Conservation (phyloP, 1,140 invertebrate genomes). For the Bombus breviceps region DNA sequence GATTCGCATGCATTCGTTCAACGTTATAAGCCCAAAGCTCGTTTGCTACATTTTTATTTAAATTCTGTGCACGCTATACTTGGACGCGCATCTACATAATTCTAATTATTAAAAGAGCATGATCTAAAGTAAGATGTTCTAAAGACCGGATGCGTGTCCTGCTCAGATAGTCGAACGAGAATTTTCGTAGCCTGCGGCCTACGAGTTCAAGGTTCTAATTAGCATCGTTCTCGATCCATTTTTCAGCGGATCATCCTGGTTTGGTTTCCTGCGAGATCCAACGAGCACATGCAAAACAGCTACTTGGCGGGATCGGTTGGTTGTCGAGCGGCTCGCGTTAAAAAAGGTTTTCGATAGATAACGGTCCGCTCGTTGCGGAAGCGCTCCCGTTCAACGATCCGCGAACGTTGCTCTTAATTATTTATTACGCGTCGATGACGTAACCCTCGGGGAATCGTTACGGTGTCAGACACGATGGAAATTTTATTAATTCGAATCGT, state of each 20-base stretch:
- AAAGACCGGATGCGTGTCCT: neutral
- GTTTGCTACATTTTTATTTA: neutral
- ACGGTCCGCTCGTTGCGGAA: conserved; percentile 43
- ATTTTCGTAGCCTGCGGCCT: neutral
- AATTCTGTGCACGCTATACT: neutral
- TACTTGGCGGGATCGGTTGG: neutral
- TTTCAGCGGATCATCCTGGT: neutral
- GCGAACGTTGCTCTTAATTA: conserved; percentile 23
- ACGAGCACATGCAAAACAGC: neutral
- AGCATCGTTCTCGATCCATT: neutral
- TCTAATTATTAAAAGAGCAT: neutral
- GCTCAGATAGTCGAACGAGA: neutral
- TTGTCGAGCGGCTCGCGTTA: neutral
- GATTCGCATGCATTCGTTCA: neutral
- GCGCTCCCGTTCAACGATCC: conserved; percentile 16
- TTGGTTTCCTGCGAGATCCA: neutral
- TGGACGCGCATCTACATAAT: neutral
- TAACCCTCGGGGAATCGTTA: neutral
- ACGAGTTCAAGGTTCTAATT: conserved; percentile 13
- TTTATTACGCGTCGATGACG: conserved; percentile 13
- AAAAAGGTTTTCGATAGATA: conserved; percentile 24
- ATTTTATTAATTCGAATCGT: neutral
- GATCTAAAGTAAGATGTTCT: neutral
- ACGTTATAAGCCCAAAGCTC: neutral
- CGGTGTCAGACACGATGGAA: neutral